Base-by-base conservation (phyloP, 2,113 vertebrate genomes). In the Carassius auratus region DNA sequence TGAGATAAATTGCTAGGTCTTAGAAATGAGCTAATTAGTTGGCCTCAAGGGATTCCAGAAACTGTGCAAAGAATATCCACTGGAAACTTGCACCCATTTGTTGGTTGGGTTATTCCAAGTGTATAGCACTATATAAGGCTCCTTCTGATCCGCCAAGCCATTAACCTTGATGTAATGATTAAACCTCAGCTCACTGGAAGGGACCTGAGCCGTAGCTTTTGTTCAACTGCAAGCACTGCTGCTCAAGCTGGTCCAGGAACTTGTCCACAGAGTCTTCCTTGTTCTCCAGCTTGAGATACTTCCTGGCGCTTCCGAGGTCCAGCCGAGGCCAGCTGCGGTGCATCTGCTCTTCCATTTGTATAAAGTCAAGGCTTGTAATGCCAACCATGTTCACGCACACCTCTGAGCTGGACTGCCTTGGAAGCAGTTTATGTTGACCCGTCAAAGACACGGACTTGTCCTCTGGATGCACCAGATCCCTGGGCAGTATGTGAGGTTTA, bases 271-370 rank as follows among this genome's bases (percentile, higher is more conserved):
- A 96, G 73, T 96, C 94, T 15, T 95, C 95, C 14, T 93, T 90
- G 45, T 95, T 96, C 62, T 95, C 96, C 90, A 97, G 88, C 85
- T 96, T 97, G 92, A 96, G 87, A 6, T 95, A 97, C 38, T 94
- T 94, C 69, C 93, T 94, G 21, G 94, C 89, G 4, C 87, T 92
- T 89, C 94, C 84, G 1, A 95, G 94, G 85, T 97, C 95, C 26
- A 98, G 90, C 21, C 95, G 94, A 21, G 98, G 97, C 97, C 97
- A 98, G 91, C 97, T 99, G 61, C 92, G 89, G 88, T 95, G 95
- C 33, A 93, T 95, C 59, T 92, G 93, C 76, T 96, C 95, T 85
- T 94, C 94, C 10, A 89, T 71, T 0, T 92, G 90, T 3, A 59
- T 33, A 36, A 87, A 92, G 91, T 81, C 85, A 36, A 36, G 91